A percentile compares a stretch with the other conserved stretches of the same genome.
These are phyloP conservation scores for Machaerirhynchus nigripectus DNA, from an alignment of 2,113 vertebrate genomes.

Conservation along the genomic window DNA sequence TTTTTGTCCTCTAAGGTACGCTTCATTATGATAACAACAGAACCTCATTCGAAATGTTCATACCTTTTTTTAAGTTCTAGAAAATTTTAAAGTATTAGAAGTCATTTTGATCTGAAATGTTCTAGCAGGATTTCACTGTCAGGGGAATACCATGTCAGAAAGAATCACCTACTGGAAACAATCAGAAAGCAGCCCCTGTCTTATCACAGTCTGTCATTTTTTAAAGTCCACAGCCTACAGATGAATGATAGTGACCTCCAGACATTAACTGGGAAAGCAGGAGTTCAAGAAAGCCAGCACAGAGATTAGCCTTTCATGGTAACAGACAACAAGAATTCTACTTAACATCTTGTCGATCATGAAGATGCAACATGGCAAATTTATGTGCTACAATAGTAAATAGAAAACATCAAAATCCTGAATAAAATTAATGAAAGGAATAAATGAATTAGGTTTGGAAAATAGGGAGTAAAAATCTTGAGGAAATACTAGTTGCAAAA, in stretches of 20 bases:
- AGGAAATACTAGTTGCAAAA: background rate
- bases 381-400: background rate
- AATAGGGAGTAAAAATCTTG: background rate
- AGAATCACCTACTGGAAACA: conserved; percentile 26
- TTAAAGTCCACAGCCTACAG: background rate
- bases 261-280: background rate
- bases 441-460: background rate
- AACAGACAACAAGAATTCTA: background rate
- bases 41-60: background rate
- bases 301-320: background rate
- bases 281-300: background rate
- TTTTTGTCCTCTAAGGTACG: background rate
- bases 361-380: background rate
- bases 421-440: background rate
- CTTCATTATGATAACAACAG: background rate
- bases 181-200: background rate
- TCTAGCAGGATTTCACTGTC: conserved; percentile 15
- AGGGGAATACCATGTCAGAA: conserved; percentile 12
- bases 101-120: background rate
- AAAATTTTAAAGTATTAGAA: background rate
- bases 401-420: background rate
- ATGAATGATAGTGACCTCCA: conserved; percentile 16
- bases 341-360: background rate
- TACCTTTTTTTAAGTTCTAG: background rate
- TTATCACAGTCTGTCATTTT: background rate